Evolutionary conservation across 2,888 invertebrate genomes (phyloP), one percentile per base, ranked within the genome.

Genomic region (Phyllotreta striolata): DNA sequence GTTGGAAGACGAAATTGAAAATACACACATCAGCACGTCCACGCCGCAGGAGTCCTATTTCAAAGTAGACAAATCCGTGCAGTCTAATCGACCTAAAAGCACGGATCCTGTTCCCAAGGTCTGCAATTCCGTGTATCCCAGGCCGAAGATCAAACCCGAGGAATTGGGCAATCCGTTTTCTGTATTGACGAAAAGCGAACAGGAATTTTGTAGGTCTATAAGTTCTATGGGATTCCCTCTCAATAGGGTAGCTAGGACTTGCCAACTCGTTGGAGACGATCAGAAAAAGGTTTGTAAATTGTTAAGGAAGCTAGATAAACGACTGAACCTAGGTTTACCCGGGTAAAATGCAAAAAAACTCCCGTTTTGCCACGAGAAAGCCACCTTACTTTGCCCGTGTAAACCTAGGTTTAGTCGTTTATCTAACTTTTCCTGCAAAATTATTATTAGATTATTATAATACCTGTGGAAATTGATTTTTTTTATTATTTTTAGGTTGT

Each of bases 281-380:
- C 92, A 95, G 81, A 95, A 93, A 82, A 93, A 92, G 87, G 93
- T 92, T n/a, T n/a, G n/a, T n/a, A n/a, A n/a, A n/a, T n/a, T n/a
- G n/a, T n/a, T n/a, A n/a, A n/a, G n/a, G n/a, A n/a, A n/a, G n/a
- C n/a, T n/a, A n/a, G n/a, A n/a, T n/a, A n/a, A n/a, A n/a, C n/a
- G n/a, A n/a, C n/a, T n/a, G n/a, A n/a, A n/a, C n/a, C n/a, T n/a
- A n/a, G n/a, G n/a, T n/a, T n/a, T n/a, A n/a, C n/a, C n/a, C n/a
- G n/a, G n/a, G n/a, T n/a, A n/a, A n/a, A n/a, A n/a, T n/a, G n/a
- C n/a, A n/a, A n/a, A n/a, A n/a, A n/a, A n/a, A n/a, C n/a, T n/a
- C n/a, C n/a, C n/a, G n/a, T n/a, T n/a, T n/a, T n/a, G n/a, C n/a
- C n/a, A n/a, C n/a, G n/a, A n/a, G n/a, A n/a, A n/a, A n/a, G n/a